Evolutionary conservation across 2,888 invertebrate genomes (phyloP).

Genomic region (Salpingus planirostris): DNA sequence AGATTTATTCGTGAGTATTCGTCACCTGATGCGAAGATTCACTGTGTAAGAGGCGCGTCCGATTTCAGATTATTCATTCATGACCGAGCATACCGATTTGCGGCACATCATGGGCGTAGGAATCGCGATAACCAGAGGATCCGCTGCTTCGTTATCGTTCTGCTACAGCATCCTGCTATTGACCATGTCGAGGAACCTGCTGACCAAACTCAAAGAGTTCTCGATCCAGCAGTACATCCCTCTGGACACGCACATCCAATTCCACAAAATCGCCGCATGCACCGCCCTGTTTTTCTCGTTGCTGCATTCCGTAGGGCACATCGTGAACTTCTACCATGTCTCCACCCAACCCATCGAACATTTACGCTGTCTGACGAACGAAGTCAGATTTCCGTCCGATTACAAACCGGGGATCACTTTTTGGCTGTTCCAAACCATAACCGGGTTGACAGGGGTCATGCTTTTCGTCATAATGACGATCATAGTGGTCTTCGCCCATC

Average conservation of each 20-base stretch:
- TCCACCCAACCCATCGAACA: constrained; percentile 93
- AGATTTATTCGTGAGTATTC: constrained; percentile 80
- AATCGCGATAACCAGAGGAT: constrained; percentile 89
- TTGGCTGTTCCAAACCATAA: constrained; percentile 93
- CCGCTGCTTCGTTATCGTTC: constrained; percentile 89
- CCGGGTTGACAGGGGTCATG: constrained; percentile 80
- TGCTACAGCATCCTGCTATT: constrained; percentile 84
- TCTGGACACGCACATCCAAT: constrained; percentile 89
- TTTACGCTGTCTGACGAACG: constrained; percentile 82
- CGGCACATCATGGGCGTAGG: constrained; percentile 96
- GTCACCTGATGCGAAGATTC: neutral
- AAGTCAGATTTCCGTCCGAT: constrained; percentile 89
- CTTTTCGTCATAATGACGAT: constrained; percentile 87
- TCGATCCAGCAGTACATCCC: constrained; percentile 91
- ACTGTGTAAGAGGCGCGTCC: too few species aligned
- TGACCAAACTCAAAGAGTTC: constrained; percentile 90
- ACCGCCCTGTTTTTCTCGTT: constrained; percentile 90
- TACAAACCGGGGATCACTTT: constrained; percentile 89
- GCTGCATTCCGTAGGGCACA: constrained; percentile 87
- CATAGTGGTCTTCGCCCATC: constrained; percentile 95
- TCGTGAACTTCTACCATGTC: constrained; percentile 96
- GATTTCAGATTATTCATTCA: constrained; percentile 83
- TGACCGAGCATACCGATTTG: constrained; percentile 91
- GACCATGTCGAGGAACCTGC: constrained; percentile 86
- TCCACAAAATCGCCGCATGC: constrained; percentile 94